These are phyloP conservation scores for Leuciscus waleckii DNA, from an alignment of 2,797 vertebrate genomes.

Conservation along the genomic window DNA sequence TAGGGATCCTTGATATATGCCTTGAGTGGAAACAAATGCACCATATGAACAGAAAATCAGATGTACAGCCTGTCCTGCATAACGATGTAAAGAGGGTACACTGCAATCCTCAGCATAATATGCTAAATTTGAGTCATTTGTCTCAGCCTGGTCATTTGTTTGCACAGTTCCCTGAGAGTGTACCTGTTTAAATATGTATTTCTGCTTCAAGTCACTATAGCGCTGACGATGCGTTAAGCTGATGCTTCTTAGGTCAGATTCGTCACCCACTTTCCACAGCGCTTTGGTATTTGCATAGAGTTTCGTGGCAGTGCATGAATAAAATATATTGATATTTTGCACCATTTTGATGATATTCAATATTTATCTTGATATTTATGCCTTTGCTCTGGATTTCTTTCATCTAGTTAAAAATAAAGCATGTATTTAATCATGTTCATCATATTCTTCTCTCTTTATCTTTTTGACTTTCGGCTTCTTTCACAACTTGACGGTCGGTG, in stretches of 20 bases:
- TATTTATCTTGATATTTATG: background rate
- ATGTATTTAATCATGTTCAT: background rate
- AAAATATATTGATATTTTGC: background rate
- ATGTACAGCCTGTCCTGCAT: background rate
- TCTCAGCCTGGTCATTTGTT: slow-evolving; percentile 20
- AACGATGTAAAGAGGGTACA: background rate
- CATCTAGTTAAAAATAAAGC: background rate
- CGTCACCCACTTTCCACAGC: background rate
- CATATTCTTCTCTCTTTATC: too few species aligned
- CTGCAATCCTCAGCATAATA: slow-evolving; percentile 58
- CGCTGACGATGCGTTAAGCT: background rate
- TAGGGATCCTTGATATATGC: background rate
- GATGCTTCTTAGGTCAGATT: background rate
- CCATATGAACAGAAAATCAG: background rate
- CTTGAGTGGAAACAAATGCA: background rate
- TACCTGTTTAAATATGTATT: slow-evolving; percentile 40
- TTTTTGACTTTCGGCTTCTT: background rate
- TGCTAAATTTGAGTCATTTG: slow-evolving; percentile 74
- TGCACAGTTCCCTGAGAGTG: slow-evolving; percentile 20
- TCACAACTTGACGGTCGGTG: background rate
- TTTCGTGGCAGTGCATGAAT: background rate
- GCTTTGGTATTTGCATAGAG: background rate
- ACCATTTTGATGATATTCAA: background rate
- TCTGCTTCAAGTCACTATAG: background rate
- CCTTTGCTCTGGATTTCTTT: background rate